Base-by-base conservation (phyloP, 2,797 vertebrate genomes). In the Anisognathus igniventris region DNA sequence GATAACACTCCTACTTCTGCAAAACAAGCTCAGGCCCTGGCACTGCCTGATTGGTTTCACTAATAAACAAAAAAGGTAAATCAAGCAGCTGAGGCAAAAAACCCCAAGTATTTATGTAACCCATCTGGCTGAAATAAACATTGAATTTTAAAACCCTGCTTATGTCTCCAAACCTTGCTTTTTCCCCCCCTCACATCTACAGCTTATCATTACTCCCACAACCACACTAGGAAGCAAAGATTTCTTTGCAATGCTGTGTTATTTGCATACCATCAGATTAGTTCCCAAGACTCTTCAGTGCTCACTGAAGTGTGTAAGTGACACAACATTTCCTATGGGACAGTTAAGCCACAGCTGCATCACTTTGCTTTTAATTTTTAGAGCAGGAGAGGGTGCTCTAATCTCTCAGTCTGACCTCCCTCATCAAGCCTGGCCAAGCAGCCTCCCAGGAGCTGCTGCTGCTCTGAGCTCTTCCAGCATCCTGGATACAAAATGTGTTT, bases 331-430 rank as follows among this genome's bases (percentile, higher is more conserved):
- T 48, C 85, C 75, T 53, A 7, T 5, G 50, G 73, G 58, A 74
- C 61, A 54, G n/a, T 21, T 24, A 23, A 90, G 39, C 28, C 58
- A 4, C 66, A 48, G 54, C 54, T 70, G 50, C 15, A 40, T n/a
- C 0, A 0, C 48, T 95, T 78, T 95, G 94, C 93, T 95, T 84
- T 95, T 88, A 91, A 50, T 73, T 91, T 94, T 95, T 18, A 78
- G 87, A 61, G 94, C 96, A 92, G 95, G 83, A 96, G 96, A 91
- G 94, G 96, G 95, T 96, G 96, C 96, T 96, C 89, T 96, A 91
- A 78, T 88, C 93, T 77, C 82, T 96, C 10, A 1, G 30, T 88
- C 70, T 78, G 92, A 90, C 76, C 86, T 92, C 70, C 54, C 21
- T 14, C 58, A 68, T 44, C 90, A 90, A 90, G 76, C 76, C 58